Evolutionary conservation across 2,797 vertebrate genomes (phyloP).

Genomic region (Megalops cyprinoides): DNA sequence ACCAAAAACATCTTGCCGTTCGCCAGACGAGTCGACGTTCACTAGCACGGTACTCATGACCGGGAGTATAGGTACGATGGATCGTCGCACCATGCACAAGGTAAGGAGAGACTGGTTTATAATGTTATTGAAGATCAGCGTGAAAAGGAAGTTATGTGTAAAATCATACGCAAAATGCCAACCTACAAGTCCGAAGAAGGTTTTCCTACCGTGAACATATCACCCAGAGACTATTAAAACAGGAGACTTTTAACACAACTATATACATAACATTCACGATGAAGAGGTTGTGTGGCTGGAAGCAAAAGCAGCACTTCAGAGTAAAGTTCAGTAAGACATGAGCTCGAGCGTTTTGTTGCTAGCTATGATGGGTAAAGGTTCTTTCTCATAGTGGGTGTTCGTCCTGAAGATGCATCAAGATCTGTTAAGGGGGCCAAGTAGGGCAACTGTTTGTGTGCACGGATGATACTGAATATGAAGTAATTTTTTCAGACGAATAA

Average conservation of each 20-base stretch:
- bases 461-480: background rate
- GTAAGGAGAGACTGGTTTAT: background rate
- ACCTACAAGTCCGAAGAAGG: no score
- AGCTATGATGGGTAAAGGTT: no score
- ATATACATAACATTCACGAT: background rate
- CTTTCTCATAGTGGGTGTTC: no score
- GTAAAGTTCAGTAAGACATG: background rate
- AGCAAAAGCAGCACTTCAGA: background rate
- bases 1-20: background rate
- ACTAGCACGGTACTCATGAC: slow-evolving; percentile 21
- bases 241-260: background rate
- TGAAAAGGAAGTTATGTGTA: background rate
- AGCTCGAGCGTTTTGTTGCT: background rate
- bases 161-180: no score
- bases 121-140: background rate
- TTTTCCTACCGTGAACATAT: no score
- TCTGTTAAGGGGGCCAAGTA: background rate
- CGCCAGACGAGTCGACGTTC: background rate
- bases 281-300: background rate
- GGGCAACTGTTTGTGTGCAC: background rate
- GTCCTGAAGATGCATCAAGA: background rate
- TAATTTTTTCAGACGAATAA: background rate
- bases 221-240: no score
- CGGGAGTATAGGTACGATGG: slow-evolving; percentile 1
- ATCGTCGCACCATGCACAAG: slow-evolving; percentile 24